Evolutionary conservation across 2,888 invertebrate species (phyloP).

Genomic region (Tipula unca): DNA sequence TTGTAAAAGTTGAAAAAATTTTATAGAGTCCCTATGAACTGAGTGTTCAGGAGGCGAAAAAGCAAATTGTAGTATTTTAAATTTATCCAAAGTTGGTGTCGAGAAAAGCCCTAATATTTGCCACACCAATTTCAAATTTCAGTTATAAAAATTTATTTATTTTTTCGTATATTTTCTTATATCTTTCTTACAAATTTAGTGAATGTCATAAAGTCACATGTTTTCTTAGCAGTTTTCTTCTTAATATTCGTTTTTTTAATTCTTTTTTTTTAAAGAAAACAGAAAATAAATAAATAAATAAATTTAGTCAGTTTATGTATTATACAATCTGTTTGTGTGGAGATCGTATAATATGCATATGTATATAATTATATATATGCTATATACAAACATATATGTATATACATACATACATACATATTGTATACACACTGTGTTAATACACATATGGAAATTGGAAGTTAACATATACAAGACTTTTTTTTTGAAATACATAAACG

Average conservation of each 20-base stretch:
- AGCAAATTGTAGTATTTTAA: background rate
- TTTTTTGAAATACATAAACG: background rate
- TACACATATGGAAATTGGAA: constrained; percentile 14
- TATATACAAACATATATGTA: too few relatives aligned
- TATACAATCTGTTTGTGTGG: background rate
- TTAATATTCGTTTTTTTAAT: background rate
- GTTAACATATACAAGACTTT: background rate
- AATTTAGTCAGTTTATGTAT: constrained; percentile 2
- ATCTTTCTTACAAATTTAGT: background rate
- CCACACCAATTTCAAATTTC: background rate
- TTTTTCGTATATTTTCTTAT: background rate
- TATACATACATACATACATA: background rate
- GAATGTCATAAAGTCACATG: constrained; percentile 8
- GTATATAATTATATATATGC: too few relatives aligned
- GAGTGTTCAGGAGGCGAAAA: background rate
- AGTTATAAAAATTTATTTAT: background rate
- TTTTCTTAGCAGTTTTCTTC: background rate
- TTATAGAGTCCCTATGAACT: background rate
- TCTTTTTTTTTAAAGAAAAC: background rate
- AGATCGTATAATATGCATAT: background rate
- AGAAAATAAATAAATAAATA: background rate
- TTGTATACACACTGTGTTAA: background rate
- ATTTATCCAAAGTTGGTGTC: background rate
- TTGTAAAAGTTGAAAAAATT: background rate
- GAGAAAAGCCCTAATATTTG: background rate